Conservation (phyloP, 2,888 invertebrate genomes). For the Euclidia mi region DNA sequence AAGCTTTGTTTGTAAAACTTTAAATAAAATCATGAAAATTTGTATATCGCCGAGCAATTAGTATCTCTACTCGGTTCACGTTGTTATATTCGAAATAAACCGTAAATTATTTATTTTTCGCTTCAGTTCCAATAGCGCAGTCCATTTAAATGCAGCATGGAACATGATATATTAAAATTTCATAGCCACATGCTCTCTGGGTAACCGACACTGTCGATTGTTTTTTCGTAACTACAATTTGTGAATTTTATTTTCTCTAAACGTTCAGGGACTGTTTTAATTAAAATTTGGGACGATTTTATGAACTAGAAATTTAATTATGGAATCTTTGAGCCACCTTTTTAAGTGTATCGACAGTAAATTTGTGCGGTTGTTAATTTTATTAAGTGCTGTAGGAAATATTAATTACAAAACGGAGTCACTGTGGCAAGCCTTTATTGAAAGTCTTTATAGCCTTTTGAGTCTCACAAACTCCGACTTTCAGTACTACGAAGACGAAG, state of each 20-base stretch:
- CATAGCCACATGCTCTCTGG: slow-evolving; percentile 32
- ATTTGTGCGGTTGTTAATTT: slow-evolving; percentile 54
- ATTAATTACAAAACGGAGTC: slow-evolving; percentile 34
- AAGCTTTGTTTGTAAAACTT: background rate
- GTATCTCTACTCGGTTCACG: slow-evolving; percentile 16
- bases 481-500: background rate
- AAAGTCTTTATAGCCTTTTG: slow-evolving; percentile 11
- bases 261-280: slow-evolving; percentile 32
- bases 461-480: background rate
- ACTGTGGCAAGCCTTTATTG: slow-evolving; percentile 15
- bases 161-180: slow-evolving; percentile 50
- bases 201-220: slow-evolving; percentile 15
- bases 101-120: slow-evolving; percentile 40
- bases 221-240: slow-evolving; percentile 12
- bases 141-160: slow-evolving; percentile 45
- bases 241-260: slow-evolving; percentile 5
- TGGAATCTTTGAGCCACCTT: slow-evolving; percentile 41
- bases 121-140: slow-evolving; percentile 27
- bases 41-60: slow-evolving; percentile 26
- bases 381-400: slow-evolving; percentile 42
- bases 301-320: slow-evolving; percentile 59
- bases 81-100: slow-evolving; percentile 29
- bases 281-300: slow-evolving; percentile 56
- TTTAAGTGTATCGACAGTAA: slow-evolving; percentile 49
- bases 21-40: slow-evolving; percentile 18